phyloP scores from a whole-genome alignment of 2,113 vertebrate species.

The Lanius collurio region DNA sequence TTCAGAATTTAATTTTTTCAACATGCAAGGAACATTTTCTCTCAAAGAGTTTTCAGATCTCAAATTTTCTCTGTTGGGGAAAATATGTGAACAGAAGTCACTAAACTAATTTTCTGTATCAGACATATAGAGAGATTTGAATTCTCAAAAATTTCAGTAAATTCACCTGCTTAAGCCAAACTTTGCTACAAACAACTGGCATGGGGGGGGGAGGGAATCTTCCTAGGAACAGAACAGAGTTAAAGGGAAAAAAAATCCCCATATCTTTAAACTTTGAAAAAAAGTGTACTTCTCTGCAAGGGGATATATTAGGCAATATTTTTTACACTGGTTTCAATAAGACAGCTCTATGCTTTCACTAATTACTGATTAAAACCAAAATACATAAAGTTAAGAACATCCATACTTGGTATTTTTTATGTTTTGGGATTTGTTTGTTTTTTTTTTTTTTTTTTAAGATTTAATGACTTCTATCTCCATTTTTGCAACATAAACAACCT shows the following conservation, averaged over 20 bases:
- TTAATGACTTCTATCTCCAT: accelerated
- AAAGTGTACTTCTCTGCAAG: neutral
- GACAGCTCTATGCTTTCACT: neutral
- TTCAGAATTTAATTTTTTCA: neutral
- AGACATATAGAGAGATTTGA: neutral
- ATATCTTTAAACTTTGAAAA: neutral
- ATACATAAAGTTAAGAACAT: neutral
- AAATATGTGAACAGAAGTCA: neutral
- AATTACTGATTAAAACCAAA: neutral
- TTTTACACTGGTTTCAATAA: neutral
- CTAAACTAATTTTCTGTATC: neutral
- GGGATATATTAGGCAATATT: neutral
- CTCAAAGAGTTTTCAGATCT: neutral
- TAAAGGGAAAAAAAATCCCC: neutral
- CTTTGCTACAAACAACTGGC: neutral
- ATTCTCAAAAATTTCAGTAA: neutral
- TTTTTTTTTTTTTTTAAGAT: neutral
- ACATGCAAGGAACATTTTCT: neutral
- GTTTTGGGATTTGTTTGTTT: neutral
- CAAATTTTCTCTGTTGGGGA: neutral
- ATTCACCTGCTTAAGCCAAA: neutral
- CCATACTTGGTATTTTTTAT: neutral
- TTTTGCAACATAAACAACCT: neutral
- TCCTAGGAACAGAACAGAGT: neutral
- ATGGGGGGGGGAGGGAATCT: neutral